A percentile compares a stretch with the other conserved stretches of the same genome.
Conservation (phyloP, 64 coral and sea anemone genomes). For the Orbicella faveolata region DNA sequence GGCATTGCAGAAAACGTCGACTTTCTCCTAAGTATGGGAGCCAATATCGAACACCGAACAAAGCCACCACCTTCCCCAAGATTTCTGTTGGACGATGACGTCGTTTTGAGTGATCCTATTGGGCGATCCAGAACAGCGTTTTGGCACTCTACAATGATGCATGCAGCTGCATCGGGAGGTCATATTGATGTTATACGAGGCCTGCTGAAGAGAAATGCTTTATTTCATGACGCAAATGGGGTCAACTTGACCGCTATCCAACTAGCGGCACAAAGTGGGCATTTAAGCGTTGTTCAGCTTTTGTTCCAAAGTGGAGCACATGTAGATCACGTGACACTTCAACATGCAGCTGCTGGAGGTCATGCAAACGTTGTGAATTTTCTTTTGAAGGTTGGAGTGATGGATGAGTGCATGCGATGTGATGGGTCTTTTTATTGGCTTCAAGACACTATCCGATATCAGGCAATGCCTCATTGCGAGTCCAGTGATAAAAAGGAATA, state of each 20-base stretch:
- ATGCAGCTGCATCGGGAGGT: slow-evolving; percentile 23
- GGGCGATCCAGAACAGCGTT: slow-evolving; percentile 3
- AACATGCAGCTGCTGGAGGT: slow-evolving; percentile 19
- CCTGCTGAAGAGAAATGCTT: not conserved
- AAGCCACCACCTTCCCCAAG: not conserved
- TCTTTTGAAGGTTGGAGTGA: not conserved
- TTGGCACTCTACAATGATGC: slow-evolving; percentile 42
- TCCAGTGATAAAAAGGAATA: not conserved
- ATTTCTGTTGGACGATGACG: not conserved
- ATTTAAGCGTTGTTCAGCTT: slow-evolving; percentile 20
- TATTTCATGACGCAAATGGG: not conserved
- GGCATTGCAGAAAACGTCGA: slow-evolving; percentile 37
- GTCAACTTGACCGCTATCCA: slow-evolving; percentile 28
- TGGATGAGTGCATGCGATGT: slow-evolving; percentile 22
- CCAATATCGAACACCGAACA: slow-evolving; percentile 33
- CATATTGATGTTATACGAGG: slow-evolving; percentile 4
- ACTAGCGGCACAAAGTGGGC: slow-evolving; percentile 41
- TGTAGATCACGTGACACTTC: slow-evolving; percentile 18
- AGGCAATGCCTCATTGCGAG: not conserved
- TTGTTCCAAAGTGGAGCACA: not conserved
- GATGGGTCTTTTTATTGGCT: slow-evolving; percentile 51
- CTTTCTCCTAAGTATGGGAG: slow-evolving; percentile 19
- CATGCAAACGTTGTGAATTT: slow-evolving; percentile 16
- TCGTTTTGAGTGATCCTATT: not conserved
- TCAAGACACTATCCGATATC: not conserved